Percentiles rank a stretch among this genome's conserved stretches.
phyloP scores from a whole-genome alignment of 2,113 vertebrate genomes.

The Vicugna pacos region DNA sequence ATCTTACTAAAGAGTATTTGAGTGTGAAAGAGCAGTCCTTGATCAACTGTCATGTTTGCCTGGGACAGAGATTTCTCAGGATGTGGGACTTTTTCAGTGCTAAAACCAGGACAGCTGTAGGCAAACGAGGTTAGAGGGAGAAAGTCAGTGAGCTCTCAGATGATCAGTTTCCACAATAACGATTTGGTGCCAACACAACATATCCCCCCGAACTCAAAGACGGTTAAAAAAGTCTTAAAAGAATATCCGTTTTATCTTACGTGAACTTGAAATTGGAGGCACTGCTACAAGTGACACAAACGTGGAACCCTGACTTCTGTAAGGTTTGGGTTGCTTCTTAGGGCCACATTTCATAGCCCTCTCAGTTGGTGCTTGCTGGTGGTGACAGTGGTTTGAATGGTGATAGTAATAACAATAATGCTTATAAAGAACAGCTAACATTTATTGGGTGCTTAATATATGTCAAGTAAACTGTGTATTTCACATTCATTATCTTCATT shows the following conservation, averaged over 20 bases:
- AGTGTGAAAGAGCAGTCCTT: neutral
- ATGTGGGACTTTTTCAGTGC: slow-evolving; percentile 20
- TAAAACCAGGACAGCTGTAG: neutral
- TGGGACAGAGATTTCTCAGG: neutral
- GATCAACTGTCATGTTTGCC: neutral
- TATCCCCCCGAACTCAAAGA: slow-evolving; percentile 19
- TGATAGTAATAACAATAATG: neutral
- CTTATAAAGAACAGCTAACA: slow-evolving; percentile 39
- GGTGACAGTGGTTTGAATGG: neutral
- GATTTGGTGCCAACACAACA: neutral
- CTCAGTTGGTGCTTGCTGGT: neutral
- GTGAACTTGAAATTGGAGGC: slow-evolving; percentile 18
- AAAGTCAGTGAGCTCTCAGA: neutral
- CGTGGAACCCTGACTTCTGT: neutral
- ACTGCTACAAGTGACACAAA: neutral
- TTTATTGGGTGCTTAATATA: neutral
- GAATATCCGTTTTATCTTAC: slow-evolving; percentile 1
- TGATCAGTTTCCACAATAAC: neutral
- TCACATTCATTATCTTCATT: slow-evolving; percentile 57
- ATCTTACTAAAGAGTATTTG: neutral
- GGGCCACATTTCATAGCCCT: neutral
- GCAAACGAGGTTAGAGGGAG: neutral
- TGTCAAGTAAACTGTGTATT: slow-evolving; percentile 49
- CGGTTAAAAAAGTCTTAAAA: neutral
- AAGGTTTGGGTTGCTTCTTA: neutral